Base-by-base conservation (phyloP, 2,113 vertebrate species). In the Budorcas taxicolor region DNA sequence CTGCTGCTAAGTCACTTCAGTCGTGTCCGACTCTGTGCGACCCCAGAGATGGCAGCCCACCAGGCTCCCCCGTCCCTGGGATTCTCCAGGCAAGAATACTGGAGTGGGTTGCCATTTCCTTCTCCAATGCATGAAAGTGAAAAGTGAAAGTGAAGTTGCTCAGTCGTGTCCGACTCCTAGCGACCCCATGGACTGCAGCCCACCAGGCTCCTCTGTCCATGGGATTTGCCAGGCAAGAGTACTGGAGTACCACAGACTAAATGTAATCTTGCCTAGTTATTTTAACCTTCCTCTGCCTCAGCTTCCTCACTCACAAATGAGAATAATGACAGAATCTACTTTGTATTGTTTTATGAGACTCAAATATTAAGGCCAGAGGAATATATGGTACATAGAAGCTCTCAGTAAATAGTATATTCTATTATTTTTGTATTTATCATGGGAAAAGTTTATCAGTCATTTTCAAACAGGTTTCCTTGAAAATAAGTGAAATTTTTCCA, bases 381-480 rank as follows among this genome's bases (percentile, higher is more conserved):
- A 31, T n/a, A 0, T 47, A 25, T 5, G n/a, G 33, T 12, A 21
- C 1, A 3, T 57, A 71, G n/a, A 43, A 64, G 43, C 3, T 6
- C 82, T 93, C 67, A 58, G 1, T 64, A 88, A 94, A 91, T 43
- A 76, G 21, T 17, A 47, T 14, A 43, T 50, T 31, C 25, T 47
- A 33, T 43, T 87, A 15, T 86, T 87, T 93, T 92, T 60, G 52
- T 84, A 83, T 78, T 94, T 40, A 31, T 58, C 47, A 0, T 57
- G 50, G 47, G 67, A 76, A 94, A 97, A 95, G 58, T 17, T 21
- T 60, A 60, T 52, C 29, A 81, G 16, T 45, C 17, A 47, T 86
- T 95, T 90, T 33, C 40, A 91, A 74, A 55, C 71, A 10, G 19
- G 94, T 94, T 91, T 93, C 47, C 45, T 53, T 91, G 55, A 64